These are phyloP conservation scores for Lethenteron reissneri DNA, from an alignment of 2,113 vertebrate species.

Conservation along the genomic window DNA sequence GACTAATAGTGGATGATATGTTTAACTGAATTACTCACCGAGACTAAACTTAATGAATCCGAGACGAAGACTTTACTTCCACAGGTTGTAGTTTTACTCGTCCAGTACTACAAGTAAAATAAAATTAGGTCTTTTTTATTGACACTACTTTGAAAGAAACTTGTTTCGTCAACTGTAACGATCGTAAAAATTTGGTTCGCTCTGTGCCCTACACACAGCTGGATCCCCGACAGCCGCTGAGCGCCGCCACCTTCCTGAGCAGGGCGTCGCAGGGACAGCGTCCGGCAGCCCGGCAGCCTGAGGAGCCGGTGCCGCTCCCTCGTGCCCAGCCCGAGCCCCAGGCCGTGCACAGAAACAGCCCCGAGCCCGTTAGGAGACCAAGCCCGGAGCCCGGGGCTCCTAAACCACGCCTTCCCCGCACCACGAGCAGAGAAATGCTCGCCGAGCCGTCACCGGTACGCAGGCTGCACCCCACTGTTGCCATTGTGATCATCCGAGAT, in stretches of 20 bases:
- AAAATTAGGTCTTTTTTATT: no score
- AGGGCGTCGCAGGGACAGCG: neutral
- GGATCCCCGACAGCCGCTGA: neutral
- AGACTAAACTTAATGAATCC: no score
- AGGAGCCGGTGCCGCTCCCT: neutral
- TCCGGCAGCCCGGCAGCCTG: no score
- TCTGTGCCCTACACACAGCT: neutral
- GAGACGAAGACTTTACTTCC: no score
- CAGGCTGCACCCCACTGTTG: neutral
- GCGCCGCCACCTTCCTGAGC: neutral
- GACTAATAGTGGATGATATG: no score
- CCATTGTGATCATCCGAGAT: no score
- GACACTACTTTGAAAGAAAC: no score
- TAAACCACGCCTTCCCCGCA: slow-evolving; percentile 4
- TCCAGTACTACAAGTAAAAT: no score
- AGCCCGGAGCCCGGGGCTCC: neutral
- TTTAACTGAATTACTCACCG: no score
- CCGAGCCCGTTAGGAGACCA: neutral
- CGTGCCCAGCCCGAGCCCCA: neutral
- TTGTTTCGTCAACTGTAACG: no score
- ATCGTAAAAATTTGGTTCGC: neutral
- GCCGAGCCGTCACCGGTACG: neutral
- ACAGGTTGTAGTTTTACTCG: no score
- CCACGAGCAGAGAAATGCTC: slow-evolving; percentile 1
- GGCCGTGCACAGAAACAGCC: slow-evolving; percentile 5